Evolutionary conservation across 2,888 invertebrate genomes (phyloP).

Genomic region (Pseudolycoriella hygida): DNA sequence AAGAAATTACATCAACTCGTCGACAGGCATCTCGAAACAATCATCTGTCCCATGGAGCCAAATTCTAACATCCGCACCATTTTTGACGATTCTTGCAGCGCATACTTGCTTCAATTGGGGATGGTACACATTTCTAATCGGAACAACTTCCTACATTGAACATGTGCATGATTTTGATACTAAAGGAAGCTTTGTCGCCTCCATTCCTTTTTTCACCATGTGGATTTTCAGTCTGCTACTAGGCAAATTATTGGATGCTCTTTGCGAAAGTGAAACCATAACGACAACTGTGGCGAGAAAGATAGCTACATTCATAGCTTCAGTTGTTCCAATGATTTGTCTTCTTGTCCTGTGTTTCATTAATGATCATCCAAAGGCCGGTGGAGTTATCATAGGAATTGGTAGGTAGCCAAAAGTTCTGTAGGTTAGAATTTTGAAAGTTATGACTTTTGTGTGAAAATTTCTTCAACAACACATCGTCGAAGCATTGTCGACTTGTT

Average conservation of each 20-base stretch:
- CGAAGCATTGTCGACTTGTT: too few species aligned
- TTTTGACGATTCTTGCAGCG: too few species aligned
- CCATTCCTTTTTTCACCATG: slow-evolving; percentile 59
- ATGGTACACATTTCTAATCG: slow-evolving; percentile 72
- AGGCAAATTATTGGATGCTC: slow-evolving; percentile 45
- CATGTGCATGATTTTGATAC: slow-evolving; percentile 58
- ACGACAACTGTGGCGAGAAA: slow-evolving; percentile 56
- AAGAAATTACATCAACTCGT: too few species aligned
- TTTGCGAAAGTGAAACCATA: slow-evolving; percentile 41
- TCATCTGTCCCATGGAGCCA: too few species aligned
- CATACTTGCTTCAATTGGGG: slow-evolving; percentile 70
- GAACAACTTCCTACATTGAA: slow-evolving; percentile 66
- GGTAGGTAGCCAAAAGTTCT: slow-evolving; percentile 13
- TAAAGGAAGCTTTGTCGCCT: slow-evolving; percentile 55
- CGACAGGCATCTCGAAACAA: too few species aligned
- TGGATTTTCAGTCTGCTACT: slow-evolving; percentile 59
- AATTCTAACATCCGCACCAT: too few species aligned
- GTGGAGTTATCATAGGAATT: slow-evolving; percentile 34
- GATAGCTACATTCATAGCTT: slow-evolving; percentile 51
- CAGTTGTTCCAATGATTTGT: slow-evolving; percentile 46
- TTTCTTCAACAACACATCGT: too few species aligned
- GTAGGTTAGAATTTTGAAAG: background rate
- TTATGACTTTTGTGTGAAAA: too few species aligned
- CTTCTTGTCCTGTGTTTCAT: slow-evolving; percentile 49
- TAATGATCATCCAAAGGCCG: slow-evolving; percentile 42